Evolutionary conservation across 2,113 vertebrate species (phyloP).

Genomic region (Nycticorax nycticorax): DNA sequence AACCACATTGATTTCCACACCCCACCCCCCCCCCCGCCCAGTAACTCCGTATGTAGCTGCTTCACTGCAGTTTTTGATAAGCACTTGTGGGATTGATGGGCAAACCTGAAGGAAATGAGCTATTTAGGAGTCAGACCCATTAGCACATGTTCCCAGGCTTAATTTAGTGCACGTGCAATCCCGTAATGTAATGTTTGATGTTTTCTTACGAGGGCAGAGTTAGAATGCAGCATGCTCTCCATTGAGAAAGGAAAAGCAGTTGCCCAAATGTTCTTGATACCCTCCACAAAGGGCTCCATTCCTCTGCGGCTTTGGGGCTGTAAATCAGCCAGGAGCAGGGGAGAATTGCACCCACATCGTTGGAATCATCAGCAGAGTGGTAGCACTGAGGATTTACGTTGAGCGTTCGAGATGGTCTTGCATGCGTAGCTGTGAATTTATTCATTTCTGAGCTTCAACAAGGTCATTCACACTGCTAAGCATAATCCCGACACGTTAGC

Average conservation of each 20-base stretch:
- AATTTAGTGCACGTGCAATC: background rate
- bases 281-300: background rate
- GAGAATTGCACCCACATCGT: rapidly evolving
- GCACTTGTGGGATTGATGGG: background rate
- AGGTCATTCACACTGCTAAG: constrained; percentile 50
- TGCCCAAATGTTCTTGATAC: rapidly evolving
- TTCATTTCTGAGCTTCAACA: constrained; percentile 37
- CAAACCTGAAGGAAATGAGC: background rate
- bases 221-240: background rate
- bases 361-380: background rate
- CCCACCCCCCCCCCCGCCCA: no score
- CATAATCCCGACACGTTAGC: background rate
- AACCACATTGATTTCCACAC: background rate
- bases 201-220: background rate
- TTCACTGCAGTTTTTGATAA: background rate
- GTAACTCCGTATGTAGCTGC: rapidly evolving
- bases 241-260: background rate
- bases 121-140: background rate
- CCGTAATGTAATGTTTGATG: background rate
- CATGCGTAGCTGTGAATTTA: background rate
- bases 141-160: background rate
- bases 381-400: background rate
- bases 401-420: background rate
- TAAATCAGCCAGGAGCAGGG: background rate
- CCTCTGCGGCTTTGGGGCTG: background rate